A percentile compares a stretch with the other conserved stretches of the same genome.
These are phyloP conservation scores for Exocentrus adspersus DNA, from an alignment of 2,888 invertebrate species.

Conservation along the genomic window DNA sequence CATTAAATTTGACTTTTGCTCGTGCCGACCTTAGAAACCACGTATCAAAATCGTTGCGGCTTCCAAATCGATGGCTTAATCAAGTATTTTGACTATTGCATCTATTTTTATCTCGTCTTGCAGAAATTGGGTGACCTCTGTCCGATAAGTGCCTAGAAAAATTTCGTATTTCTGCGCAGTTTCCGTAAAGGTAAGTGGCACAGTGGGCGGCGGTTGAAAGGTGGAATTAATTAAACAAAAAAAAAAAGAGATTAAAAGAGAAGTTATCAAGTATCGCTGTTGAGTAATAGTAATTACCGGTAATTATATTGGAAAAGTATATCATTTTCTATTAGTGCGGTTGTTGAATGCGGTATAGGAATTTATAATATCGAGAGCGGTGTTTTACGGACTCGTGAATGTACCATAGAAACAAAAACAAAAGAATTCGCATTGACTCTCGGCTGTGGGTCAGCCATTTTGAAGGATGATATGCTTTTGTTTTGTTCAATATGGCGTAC, in stretches of 20 bases:
- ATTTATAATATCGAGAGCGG: slow-evolving; percentile 9
- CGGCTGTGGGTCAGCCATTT: too few relatives aligned
- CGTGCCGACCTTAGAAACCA: background rate
- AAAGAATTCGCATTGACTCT: too few relatives aligned
- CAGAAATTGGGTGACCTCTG: slow-evolving; percentile 2
- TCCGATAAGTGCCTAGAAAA: background rate
- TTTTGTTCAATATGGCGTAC: too few relatives aligned
- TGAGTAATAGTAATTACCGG: background rate
- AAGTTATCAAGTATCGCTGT: slow-evolving; percentile 8
- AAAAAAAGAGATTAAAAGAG: background rate
- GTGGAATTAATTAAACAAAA: background rate
- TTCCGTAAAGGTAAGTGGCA: background rate
- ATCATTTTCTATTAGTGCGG: background rate
- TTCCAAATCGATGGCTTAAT: background rate
- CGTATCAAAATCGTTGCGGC: background rate
- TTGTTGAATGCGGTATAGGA: background rate
- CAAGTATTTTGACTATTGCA: slow-evolving; percentile 17
- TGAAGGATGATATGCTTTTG: too few relatives aligned
- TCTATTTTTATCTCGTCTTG: slow-evolving; percentile 9
- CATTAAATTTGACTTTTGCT: too few relatives aligned
- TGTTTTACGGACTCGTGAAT: too few relatives aligned
- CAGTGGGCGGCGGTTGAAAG: too few relatives aligned
- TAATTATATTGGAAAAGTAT: background rate
- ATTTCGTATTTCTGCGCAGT: background rate
- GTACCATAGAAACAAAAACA: too few relatives aligned